Evolutionary conservation across 1,140 invertebrate genomes (phyloP).

Genomic region (Stegodyphus dumicola): DNA sequence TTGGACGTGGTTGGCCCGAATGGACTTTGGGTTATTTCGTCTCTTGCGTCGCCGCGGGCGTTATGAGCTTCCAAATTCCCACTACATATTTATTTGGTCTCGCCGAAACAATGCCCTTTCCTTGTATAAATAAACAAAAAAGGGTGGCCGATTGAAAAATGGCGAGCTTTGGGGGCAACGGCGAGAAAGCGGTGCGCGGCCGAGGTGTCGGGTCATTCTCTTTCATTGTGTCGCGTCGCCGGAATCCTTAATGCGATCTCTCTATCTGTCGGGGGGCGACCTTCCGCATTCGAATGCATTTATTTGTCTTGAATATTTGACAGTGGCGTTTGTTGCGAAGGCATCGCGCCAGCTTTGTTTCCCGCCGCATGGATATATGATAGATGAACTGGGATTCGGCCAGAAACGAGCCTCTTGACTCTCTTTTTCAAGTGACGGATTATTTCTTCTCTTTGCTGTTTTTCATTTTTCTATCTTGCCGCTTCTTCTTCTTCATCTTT

Average conservation of each 20-base stretch:
- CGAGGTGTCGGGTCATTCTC: conserved; percentile 56
- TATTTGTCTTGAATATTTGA: conserved; percentile 61
- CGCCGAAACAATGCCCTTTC: conserved; percentile 32
- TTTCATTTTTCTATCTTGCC: neutral
- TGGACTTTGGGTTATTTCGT: no score
- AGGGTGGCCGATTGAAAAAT: conserved; percentile 48
- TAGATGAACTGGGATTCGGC: conserved; percentile 52
- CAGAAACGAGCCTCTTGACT: conserved; percentile 56
- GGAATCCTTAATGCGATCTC: conserved; percentile 59
- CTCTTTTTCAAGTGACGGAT: conserved; percentile 50
- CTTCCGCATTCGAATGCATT: conserved; percentile 52
- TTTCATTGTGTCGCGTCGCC: conserved; percentile 47
- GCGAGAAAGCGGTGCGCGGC: neutral
- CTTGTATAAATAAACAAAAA: conserved; percentile 47
- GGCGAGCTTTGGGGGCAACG: conserved; percentile 1
- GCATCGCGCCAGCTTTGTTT: conserved; percentile 48
- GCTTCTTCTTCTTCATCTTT: conserved; percentile 1
- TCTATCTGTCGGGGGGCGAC: conserved; percentile 52
- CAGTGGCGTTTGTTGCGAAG: conserved; percentile 56
- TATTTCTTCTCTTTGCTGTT: conserved; percentile 9
- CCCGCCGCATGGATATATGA: conserved; percentile 9
- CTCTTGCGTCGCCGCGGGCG: no score
- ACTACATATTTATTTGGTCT: neutral
- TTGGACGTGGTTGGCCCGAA: no score
- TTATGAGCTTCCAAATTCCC: no score